phyloP scores from a whole-genome alignment of 2,113 vertebrate species.

The Heterochromis multidens region DNA sequence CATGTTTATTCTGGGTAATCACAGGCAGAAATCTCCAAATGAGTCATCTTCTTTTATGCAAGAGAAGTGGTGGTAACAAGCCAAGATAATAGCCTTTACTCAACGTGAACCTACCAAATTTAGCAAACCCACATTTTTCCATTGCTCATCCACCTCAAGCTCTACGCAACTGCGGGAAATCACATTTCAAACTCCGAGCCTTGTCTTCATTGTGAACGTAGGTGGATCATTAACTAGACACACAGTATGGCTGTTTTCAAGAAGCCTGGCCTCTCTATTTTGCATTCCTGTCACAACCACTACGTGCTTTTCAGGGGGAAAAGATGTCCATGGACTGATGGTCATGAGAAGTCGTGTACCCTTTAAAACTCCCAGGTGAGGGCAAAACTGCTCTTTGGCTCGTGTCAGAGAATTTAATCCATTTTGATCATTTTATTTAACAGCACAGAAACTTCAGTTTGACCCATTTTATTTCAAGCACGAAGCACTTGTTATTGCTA shows the following conservation, averaged over 20 bases:
- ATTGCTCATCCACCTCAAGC: background rate
- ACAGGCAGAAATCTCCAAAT: background rate
- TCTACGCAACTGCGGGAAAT: background rate
- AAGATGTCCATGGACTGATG: slow-evolving; percentile 60
- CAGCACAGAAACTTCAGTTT: background rate
- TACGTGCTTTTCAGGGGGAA: slow-evolving; percentile 66
- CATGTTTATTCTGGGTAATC: slow-evolving; percentile 13
- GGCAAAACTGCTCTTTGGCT: slow-evolving; percentile 11
- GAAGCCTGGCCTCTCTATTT: slow-evolving; percentile 53
- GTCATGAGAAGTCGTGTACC: slow-evolving; percentile 11
- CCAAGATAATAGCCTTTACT: background rate
- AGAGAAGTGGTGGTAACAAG: background rate
- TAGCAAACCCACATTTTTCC: background rate
- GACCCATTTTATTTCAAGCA: background rate
- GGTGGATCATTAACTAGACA: slow-evolving; percentile 72
- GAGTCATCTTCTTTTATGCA: background rate
- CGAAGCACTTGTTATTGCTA: background rate
- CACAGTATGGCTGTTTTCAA: slow-evolving; percentile 19
- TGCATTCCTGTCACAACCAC: slow-evolving; percentile 77
- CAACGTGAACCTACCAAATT: background rate
- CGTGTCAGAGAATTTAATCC: slow-evolving; percentile 44
- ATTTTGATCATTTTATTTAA: background rate
- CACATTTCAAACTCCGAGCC: background rate
- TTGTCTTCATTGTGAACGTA: background rate
- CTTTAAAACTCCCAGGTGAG: slow-evolving; percentile 36